Conservation (phyloP, 2,113 vertebrate genomes). For the Equus przewalskii region DNA sequence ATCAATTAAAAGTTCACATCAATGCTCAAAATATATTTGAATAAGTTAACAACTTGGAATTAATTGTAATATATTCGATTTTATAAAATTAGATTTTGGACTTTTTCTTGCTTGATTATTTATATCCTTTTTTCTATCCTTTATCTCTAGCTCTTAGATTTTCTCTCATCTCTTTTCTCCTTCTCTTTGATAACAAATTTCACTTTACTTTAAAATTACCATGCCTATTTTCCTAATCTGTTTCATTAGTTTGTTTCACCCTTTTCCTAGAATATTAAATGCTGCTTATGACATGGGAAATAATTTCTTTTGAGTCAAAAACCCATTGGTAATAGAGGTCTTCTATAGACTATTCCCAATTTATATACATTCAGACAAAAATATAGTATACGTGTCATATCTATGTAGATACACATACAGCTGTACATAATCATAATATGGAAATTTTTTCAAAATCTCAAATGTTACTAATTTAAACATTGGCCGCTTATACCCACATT, state of each 20-base stretch:
- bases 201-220: neutral
- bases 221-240: neutral
- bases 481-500: neutral
- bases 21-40: slow-evolving; percentile 82
- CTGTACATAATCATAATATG: neutral
- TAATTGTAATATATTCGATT: slow-evolving; percentile 79
- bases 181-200: slow-evolving; percentile 3
- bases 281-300: neutral
- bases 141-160: neutral
- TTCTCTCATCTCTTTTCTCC: neutral
- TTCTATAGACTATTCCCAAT: neutral
- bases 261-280: neutral
- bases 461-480: neutral
- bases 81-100: slow-evolving; percentile 79
- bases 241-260: neutral
- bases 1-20: slow-evolving; percentile 80
- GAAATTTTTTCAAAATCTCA: neutral
- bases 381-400: neutral
- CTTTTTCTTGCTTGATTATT: slow-evolving; percentile 76
- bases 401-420: neutral
- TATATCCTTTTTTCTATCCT: slow-evolving; percentile 57
- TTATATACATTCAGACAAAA: neutral
- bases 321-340: neutral
- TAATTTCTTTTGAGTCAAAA: slow-evolving; percentile 35
- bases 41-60: slow-evolving; percentile 81